Evolutionary conservation across 2,113 vertebrate genomes (phyloP).

Genomic region (Sardina pilchardus): DNA sequence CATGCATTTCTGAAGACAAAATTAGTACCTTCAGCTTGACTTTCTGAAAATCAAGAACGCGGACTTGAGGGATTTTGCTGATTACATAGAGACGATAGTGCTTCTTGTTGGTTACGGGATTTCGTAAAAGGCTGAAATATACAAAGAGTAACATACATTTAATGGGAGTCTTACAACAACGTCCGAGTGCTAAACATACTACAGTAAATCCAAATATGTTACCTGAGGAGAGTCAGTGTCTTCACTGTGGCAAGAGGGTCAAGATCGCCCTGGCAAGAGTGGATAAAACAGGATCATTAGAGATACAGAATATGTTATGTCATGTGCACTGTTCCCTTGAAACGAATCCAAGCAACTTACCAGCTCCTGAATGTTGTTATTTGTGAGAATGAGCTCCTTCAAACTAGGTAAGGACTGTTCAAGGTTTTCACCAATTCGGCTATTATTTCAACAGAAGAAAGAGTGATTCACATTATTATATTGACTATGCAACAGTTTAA

Average conservation of each 20-base stretch:
- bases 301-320: not conserved
- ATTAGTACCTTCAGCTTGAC: conserved; percentile 88
- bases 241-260: conserved; percentile 89
- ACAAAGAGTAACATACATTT: not conserved
- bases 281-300: not conserved
- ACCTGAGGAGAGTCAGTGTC: conserved; percentile 89
- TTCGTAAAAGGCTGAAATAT: conserved; percentile 83
- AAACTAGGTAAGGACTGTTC: conserved; percentile 85
- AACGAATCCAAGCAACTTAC: conserved; percentile 62
- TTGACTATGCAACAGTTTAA: not conserved
- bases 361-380: conserved; percentile 95
- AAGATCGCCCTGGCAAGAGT: conserved; percentile 82
- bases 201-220: conserved; percentile 27
- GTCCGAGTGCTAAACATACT: not conserved
- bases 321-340: no score
- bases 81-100: conserved; percentile 97
- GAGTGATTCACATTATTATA: not conserved
- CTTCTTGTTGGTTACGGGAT: conserved; percentile 98
- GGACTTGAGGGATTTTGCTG: conserved; percentile 92
- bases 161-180: not conserved
- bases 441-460: conserved; percentile 48
- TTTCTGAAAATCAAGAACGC: conserved; percentile 97
- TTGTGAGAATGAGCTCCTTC: conserved; percentile 90
- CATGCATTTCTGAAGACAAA: not conserved
- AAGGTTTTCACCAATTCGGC: conserved; percentile 91